phyloP scores from a whole-genome alignment of 2,888 invertebrate genomes.

The Mesorhabditis sp. region DNA sequence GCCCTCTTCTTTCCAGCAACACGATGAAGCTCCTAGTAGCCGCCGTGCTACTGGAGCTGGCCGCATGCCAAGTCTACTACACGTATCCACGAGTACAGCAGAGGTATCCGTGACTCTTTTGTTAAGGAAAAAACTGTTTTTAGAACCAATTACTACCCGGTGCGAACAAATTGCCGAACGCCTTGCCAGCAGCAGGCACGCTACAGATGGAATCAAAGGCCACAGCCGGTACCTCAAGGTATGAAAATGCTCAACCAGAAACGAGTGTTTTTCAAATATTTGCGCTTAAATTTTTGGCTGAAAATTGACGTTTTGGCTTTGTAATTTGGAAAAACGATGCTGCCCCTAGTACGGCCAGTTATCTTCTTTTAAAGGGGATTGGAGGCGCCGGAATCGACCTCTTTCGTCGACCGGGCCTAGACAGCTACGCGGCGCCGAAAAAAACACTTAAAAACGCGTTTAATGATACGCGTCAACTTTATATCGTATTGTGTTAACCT shows the following conservation, averaged over 20 bases:
- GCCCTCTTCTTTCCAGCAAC: background rate
- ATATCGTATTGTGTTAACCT: too few relatives aligned
- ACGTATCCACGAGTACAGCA: background rate
- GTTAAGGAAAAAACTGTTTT: background rate
- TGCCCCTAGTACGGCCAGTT: too few relatives aligned
- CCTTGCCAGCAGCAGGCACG: slow-evolving; percentile 41
- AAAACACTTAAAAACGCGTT: too few relatives aligned
- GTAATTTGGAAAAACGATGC: too few relatives aligned
- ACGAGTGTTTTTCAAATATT: too few relatives aligned
- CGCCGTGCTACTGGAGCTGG: background rate
- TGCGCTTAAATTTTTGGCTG: background rate
- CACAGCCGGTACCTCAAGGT: slow-evolving; percentile 13
- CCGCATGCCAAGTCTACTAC: slow-evolving; percentile 4
- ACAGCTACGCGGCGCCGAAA: too few relatives aligned
- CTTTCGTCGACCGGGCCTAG: too few relatives aligned
- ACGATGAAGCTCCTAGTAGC: slow-evolving; percentile 2
- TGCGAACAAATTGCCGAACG: slow-evolving; percentile 51
- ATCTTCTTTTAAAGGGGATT: slow-evolving; percentile 9
- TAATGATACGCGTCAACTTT: too few relatives aligned
- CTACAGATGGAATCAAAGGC: slow-evolving; percentile 48
- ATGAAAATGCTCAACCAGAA: background rate
- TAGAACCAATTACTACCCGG: slow-evolving; percentile 46
- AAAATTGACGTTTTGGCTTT: too few relatives aligned
- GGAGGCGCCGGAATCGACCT: background rate
- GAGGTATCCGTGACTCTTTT: background rate